Conservation (phyloP, 2,888 invertebrate species). For the Pyrrhia umbra region DNA sequence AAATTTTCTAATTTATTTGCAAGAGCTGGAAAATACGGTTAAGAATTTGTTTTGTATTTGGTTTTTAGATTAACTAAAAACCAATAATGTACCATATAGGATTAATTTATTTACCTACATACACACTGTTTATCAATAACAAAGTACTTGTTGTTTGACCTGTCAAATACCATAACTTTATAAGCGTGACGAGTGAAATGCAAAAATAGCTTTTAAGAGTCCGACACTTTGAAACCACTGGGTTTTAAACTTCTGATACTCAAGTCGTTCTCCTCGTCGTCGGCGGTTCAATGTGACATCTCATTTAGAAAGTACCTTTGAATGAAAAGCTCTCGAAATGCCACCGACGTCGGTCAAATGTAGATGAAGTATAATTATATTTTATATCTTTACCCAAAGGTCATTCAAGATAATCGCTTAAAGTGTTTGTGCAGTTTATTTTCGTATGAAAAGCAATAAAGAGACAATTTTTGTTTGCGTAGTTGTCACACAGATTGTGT, state of each 20-base stretch:
- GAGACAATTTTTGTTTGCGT: conserved; percentile 45
- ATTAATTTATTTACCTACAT: conserved; percentile 28
- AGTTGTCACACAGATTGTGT: conserved; percentile 40
- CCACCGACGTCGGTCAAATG: conserved; percentile 20
- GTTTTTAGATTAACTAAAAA: conserved; percentile 1
- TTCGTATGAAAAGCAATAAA: conserved; percentile 47
- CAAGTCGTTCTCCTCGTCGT: not conserved
- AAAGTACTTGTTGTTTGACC: conserved; percentile 23
- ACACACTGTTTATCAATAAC: conserved; percentile 31
- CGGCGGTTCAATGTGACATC: conserved; percentile 14
- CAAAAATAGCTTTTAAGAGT: conserved; percentile 31
- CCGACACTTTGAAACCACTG: conserved; percentile 31
- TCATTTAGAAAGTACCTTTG: conserved; percentile 16
- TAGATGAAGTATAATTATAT: conserved; percentile 27
- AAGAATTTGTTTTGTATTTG: not conserved
- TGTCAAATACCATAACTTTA: conserved; percentile 26
- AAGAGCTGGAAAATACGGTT: conserved; percentile 3
- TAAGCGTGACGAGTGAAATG: conserved; percentile 31
- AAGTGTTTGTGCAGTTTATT: conserved; percentile 45
- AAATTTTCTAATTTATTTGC: conserved; percentile 17
- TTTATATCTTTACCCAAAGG: conserved; percentile 33
- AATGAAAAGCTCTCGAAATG: conserved; percentile 24
- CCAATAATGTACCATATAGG: conserved; percentile 8
- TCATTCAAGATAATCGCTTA: conserved; percentile 31
- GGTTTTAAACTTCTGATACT: conserved; percentile 7